Percentiles rank a stretch among this genome's conserved stretches.
phyloP scores from a whole-genome alignment of 2,888 invertebrate genomes.

The Rhagonycha lutea region DNA sequence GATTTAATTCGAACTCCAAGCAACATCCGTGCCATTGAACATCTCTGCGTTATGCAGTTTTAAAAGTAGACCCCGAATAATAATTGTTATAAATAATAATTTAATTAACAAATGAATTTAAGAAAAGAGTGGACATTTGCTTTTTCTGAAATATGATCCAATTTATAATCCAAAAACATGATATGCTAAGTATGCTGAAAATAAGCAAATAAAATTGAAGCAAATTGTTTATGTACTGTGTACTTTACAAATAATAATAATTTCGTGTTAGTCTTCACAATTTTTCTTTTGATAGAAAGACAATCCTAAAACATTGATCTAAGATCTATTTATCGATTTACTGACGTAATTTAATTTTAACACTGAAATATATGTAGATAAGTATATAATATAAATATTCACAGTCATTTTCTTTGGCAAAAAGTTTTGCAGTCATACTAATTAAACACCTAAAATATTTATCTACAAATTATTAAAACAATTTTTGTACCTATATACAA shows the following conservation, averaged over 20 bases:
- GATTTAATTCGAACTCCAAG: background rate
- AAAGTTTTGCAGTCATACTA: constrained; percentile 42
- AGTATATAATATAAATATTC: constrained; percentile 50
- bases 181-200: background rate
- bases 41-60: background rate
- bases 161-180: background rate
- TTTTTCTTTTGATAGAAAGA: constrained; percentile 15
- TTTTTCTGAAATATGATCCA: background rate
- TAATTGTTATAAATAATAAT: background rate
- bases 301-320: constrained; percentile 43
- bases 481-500: background rate
- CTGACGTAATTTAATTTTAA: constrained; percentile 42
- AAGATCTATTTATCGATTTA: constrained; percentile 41
- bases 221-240: background rate
- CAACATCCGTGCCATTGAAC: background rate
- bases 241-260: background rate
- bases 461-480: background rate
- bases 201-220: background rate
- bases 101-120: background rate
- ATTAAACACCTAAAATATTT: background rate
- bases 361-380: constrained; percentile 47
- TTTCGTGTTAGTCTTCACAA: constrained; percentile 14
- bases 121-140: background rate
- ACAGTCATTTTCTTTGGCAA: constrained; percentile 55
- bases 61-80: no score